A percentile compares a stretch with the other conserved stretches of the same genome.
These are phyloP conservation scores for Macropodus opercularis DNA, from an alignment of 2,797 vertebrate species.

Conservation along the genomic window DNA sequence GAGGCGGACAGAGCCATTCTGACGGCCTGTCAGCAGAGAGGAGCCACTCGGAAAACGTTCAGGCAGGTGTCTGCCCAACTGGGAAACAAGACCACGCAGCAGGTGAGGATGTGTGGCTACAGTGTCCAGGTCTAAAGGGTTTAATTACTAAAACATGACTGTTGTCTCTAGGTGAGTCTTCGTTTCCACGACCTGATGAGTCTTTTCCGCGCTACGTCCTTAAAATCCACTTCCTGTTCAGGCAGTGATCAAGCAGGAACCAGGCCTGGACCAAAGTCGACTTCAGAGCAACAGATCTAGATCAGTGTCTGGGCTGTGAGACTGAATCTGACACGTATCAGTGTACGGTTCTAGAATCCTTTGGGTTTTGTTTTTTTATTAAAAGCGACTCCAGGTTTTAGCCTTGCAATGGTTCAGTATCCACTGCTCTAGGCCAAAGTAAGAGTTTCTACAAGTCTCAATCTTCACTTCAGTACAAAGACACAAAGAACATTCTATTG, in stretches of 20 bases:
- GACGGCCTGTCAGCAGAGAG: slow-evolving; percentile 89
- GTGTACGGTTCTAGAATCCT: no score
- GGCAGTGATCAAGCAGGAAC: slow-evolving; percentile 80
- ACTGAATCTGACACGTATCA: no score
- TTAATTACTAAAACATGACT: neutral
- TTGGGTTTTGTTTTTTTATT: no score
- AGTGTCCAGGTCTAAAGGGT: neutral
- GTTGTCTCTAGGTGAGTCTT: slow-evolving; percentile 82
- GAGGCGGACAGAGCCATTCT: slow-evolving; percentile 92
- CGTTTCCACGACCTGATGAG: slow-evolving; percentile 89
- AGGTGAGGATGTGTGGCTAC: slow-evolving; percentile 76
- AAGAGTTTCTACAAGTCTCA: no score
- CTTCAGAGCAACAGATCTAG: neutral
- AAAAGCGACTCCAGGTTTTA: no score
- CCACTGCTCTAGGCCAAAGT: no score
- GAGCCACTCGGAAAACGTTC: slow-evolving; percentile 89
- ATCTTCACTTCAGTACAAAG: no score
- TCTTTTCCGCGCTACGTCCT: slow-evolving; percentile 86
- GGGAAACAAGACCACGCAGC: slow-evolving; percentile 86
- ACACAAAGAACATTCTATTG: no score
- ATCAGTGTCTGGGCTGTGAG: neutral
- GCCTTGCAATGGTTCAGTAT: no score
- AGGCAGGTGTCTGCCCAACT: slow-evolving; percentile 84
- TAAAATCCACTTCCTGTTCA: slow-evolving; percentile 73
- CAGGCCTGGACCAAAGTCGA: slow-evolving; percentile 57